Base-by-base conservation (phyloP, 2,113 vertebrate species). In the Pomatostomus ruficeps region DNA sequence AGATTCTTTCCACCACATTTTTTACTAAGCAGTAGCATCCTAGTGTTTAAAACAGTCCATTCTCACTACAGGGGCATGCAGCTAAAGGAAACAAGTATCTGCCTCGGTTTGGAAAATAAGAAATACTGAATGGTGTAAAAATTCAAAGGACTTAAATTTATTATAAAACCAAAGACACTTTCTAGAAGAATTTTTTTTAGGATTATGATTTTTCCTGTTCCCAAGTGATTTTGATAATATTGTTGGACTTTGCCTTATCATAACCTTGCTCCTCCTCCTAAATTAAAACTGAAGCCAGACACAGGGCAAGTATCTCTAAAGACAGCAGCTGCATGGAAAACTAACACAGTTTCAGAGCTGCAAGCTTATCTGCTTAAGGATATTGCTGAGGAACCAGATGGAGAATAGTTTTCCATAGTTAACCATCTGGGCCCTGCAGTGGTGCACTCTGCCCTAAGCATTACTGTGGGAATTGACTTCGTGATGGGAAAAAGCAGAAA, bases 371-470 rank as follows among this genome's bases (percentile, higher is more conserved):
- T 0, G 14, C 94, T 89, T 63, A 62, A 74, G 63, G 88, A 93
- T 79, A 94, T 83, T 83, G 43, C 85, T 43, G 17, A 90, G 67
- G 23, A 90, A 65, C 9, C 95, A 96, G 90, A 95, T 94, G 94
- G 95, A 85, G 61, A 71, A 77, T 46, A 36, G 70, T 92, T 95
- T 85, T 87, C 84, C 78, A 66, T 4, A 77, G 86, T 79, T 78
- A 87, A 63, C 80, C 96, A 92, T 94, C 91, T 97, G 93, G 85
- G 88, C 55, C 75, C 51, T 90, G 71, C 63, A 85, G 68, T 85
- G 75, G 48, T 51, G 21, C 55, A 58, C 91, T 85, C 67, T 96
- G 89, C 91, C 85, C 78, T 90, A 36, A 90, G 85, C 71, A 86
- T 66, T 51, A 22, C 67, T 55, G 0, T 40, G 74, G 71, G 91